Conservation (phyloP, 2,888 invertebrate genomes). For the Druceiella hillmani region DNA sequence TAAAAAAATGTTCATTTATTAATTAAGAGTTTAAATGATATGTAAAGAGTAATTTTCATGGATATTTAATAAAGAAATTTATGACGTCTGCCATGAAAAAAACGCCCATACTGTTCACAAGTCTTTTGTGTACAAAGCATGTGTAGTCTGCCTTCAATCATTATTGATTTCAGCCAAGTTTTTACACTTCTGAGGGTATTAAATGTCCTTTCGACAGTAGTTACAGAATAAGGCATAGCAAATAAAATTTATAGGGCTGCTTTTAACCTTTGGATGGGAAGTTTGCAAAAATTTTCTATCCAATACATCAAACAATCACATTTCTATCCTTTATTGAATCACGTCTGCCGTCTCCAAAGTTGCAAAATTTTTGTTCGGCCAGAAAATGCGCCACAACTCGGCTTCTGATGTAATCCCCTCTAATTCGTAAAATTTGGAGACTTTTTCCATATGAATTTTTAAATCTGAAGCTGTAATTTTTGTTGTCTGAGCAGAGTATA, state of each 20-base stretch:
- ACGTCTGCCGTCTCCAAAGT: slow-evolving; percentile 9
- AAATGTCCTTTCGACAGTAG: slow-evolving; percentile 15
- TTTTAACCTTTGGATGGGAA: slow-evolving; percentile 9
- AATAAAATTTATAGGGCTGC: slow-evolving; percentile 13
- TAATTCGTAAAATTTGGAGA: too few relatives aligned
- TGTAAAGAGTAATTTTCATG: too few relatives aligned
- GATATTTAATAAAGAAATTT: too few relatives aligned
- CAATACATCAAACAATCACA: too few relatives aligned
- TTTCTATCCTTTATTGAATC: too few relatives aligned
- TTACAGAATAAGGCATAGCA: slow-evolving; percentile 14
- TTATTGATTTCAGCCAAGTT: slow-evolving; percentile 18
- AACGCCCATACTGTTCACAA: slow-evolving; percentile 9
- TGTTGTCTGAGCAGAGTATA: slow-evolving; percentile 10
- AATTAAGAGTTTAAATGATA: too few relatives aligned
- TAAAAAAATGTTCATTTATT: too few relatives aligned
- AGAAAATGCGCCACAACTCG: slow-evolving; percentile 11
- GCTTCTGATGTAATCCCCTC: slow-evolving; percentile 9
- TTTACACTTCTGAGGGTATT: slow-evolving; percentile 15
- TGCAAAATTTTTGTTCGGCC: slow-evolving; percentile 6
- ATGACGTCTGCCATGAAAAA: slow-evolving; percentile 1
- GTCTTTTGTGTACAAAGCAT: slow-evolving; percentile 7
- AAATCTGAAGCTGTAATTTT: slow-evolving; percentile 9
- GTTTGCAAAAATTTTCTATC: too few relatives aligned
- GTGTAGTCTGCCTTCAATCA: slow-evolving; percentile 17
- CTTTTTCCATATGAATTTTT: slow-evolving; percentile 9